Conservation (phyloP, 2,888 invertebrate species). For the Therioaphis trifolii region DNA sequence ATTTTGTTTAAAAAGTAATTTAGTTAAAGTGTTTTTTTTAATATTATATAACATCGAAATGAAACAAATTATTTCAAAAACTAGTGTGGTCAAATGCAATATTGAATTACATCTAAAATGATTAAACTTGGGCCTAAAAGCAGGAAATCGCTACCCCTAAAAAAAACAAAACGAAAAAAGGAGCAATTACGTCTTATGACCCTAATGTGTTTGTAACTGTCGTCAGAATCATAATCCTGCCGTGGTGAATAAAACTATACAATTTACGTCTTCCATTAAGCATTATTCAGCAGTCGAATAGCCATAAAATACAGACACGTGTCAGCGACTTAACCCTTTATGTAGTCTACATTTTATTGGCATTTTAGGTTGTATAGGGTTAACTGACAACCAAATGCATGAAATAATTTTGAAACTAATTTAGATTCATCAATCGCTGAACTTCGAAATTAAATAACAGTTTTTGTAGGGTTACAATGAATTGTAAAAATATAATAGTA, state of each 20-base stretch:
- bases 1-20: too few species aligned
- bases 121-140: slow-evolving; percentile 19
- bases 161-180: slow-evolving; percentile 46
- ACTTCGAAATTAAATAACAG: slow-evolving; percentile 35
- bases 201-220: slow-evolving; percentile 60
- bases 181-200: slow-evolving; percentile 41
- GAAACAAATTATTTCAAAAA: neutral
- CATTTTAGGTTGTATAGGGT: slow-evolving; percentile 29
- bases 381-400: slow-evolving; percentile 21
- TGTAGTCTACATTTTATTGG: slow-evolving; percentile 31
- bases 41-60: neutral
- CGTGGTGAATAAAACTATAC: neutral
- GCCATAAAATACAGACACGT: slow-evolving; percentile 54
- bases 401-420: slow-evolving; percentile 26
- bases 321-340: slow-evolving; percentile 56
- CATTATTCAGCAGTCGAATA: slow-evolving; percentile 36
- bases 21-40: too few species aligned
- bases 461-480: neutral
- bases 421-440: slow-evolving; percentile 40
- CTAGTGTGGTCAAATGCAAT: neutral
- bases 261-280: slow-evolving; percentile 38
- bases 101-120: neutral
- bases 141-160: slow-evolving; percentile 17
- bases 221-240: slow-evolving; percentile 24
- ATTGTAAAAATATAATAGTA: too few species aligned